Percentiles rank a stretch among this genome's conserved stretches.
Conservation (phyloP, 2,113 vertebrate genomes). For the Buteo buteo region DNA sequence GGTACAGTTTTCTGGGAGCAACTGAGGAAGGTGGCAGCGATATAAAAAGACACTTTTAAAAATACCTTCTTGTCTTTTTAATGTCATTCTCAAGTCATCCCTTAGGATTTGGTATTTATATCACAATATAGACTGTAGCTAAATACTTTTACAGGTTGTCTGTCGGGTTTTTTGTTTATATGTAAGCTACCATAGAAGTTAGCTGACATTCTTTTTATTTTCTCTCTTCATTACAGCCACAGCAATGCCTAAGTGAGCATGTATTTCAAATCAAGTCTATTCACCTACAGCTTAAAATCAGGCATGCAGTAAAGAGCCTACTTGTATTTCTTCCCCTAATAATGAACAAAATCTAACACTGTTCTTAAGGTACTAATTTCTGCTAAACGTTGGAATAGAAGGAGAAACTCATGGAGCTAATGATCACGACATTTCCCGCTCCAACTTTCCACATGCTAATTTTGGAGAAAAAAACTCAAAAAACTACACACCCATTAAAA, state of each 20-base stretch:
- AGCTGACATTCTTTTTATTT: neutral
- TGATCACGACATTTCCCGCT: neutral
- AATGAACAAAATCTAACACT: neutral
- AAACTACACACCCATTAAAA: neutral
- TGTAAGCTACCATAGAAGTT: neutral
- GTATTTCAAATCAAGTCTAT: neutral
- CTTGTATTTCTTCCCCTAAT: neutral
- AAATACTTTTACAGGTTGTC: neutral
- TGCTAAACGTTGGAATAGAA: neutral
- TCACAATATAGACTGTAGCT: neutral
- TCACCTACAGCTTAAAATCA: neutral
- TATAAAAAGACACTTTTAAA: neutral
- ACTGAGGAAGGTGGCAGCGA: neutral
- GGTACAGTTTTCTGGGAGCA: neutral
- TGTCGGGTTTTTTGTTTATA: neutral
- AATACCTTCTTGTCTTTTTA: neutral
- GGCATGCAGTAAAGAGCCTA: neutral
- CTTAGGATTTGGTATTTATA: neutral
- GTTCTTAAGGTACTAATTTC: neutral
- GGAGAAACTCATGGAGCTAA: neutral
- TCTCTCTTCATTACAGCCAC: neutral
- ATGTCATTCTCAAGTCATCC: neutral
- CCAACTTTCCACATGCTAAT: neutral
- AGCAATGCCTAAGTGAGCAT: neutral
- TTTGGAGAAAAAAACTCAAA: neutral